phyloP scores from a whole-genome alignment of 2,797 vertebrate genomes.

The Sebastes miniatus region DNA sequence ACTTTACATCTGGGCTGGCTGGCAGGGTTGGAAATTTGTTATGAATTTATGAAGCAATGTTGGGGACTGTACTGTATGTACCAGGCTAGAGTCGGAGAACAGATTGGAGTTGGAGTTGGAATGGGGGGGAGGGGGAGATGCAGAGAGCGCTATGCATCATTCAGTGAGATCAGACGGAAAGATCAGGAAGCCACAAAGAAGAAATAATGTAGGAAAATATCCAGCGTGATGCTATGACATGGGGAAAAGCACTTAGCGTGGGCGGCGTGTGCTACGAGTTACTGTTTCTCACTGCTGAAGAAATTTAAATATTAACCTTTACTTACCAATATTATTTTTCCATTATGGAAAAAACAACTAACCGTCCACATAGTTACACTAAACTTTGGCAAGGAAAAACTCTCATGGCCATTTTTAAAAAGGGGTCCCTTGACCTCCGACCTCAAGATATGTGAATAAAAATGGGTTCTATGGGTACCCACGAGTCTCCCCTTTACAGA shows the following conservation, averaged over 20 bases:
- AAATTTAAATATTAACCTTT: background rate
- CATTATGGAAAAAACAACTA: background rate
- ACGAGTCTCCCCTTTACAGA: too few species aligned
- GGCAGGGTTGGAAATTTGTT: constrained; percentile 3
- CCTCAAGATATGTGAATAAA: too few species aligned
- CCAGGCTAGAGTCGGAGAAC: constrained; percentile 3
- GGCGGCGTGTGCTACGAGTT: background rate
- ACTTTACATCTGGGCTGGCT: constrained; percentile 3
- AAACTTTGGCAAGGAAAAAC: too few species aligned
- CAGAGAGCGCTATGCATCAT: background rate
- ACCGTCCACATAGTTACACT: background rate
- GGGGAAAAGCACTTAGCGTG: background rate
- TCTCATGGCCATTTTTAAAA: too few species aligned
- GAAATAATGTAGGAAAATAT: background rate
- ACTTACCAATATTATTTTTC: background rate
- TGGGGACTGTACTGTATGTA: constrained; percentile 21
- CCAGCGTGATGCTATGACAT: background rate
- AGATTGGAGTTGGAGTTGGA: constrained; percentile 2
- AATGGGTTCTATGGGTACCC: too few species aligned
- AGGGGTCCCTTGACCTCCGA: too few species aligned
- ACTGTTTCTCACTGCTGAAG: background rate
- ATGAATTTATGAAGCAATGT: constrained; percentile 35
- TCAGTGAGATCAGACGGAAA: constrained; percentile 12
- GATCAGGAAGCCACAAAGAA: background rate
- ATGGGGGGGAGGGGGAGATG: background rate